Conservation (phyloP, 2,113 vertebrate species). For the Blennius ocellaris region DNA sequence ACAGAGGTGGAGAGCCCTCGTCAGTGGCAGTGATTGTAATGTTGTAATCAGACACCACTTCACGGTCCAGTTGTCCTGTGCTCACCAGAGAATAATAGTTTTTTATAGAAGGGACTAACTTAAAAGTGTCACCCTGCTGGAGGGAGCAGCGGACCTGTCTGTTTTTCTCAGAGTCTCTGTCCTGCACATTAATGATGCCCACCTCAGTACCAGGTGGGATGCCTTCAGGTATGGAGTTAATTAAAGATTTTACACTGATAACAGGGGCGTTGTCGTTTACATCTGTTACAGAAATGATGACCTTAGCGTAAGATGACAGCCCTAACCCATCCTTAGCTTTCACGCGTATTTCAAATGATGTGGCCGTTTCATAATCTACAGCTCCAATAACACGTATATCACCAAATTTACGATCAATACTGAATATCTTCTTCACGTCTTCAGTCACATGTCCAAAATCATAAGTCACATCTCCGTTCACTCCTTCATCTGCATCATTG, state of each 20-base stretch:
- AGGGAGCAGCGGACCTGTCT: conserved; percentile 77
- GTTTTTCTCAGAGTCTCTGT: conserved; percentile 79
- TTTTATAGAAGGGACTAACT: conserved; percentile 76
- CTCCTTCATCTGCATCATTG: conserved; percentile 77
- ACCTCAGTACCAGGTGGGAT: conserved; percentile 79
- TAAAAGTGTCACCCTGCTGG: conserved; percentile 71
- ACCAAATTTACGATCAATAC: conserved; percentile 64
- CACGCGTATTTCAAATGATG: conserved; percentile 69
- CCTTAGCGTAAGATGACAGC: conserved; percentile 73
- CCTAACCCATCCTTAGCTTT: conserved; percentile 79
- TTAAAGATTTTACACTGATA: conserved; percentile 75
- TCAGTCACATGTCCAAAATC: conserved; percentile 80
- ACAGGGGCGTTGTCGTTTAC: conserved; percentile 82
- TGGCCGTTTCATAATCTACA: conserved; percentile 72
- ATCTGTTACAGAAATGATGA: conserved; percentile 73
- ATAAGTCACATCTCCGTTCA: conserved; percentile 79
- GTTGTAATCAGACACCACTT: conserved; percentile 68
- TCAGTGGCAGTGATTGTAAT: conserved; percentile 74
- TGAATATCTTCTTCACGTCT: conserved; percentile 54
- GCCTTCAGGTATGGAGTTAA: conserved; percentile 75
- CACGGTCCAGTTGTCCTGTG: conserved; percentile 70
- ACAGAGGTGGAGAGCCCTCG: conserved; percentile 62
- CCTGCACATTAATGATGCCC: conserved; percentile 83
- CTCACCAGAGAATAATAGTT: conserved; percentile 81
- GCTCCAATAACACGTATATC: conserved; percentile 65